phyloP scores from a whole-genome alignment of 2,113 vertebrate genomes.

The Machaerirhynchus nigripectus region DNA sequence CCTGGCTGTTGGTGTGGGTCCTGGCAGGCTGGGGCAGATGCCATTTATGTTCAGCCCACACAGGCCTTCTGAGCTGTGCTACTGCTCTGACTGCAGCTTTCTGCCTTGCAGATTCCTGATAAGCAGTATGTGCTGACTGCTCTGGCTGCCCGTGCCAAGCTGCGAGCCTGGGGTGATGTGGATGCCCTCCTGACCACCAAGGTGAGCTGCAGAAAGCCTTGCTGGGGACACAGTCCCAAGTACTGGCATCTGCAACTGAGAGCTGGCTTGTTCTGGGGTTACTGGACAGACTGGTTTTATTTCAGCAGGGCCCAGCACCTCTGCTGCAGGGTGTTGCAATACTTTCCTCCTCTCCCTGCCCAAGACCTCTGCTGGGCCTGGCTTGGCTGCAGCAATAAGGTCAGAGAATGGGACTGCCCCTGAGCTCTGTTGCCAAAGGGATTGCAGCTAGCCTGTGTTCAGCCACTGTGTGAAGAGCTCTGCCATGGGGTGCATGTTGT shows the following conservation, averaged over 20 bases:
- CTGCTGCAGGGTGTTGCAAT: background rate
- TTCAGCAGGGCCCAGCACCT: background rate
- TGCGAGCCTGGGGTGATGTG: conserved; percentile 90
- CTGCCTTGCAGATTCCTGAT: conserved; percentile 85
- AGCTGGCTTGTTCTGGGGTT: background rate
- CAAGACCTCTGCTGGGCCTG: background rate
- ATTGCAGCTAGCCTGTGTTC: background rate
- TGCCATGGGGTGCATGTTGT: background rate
- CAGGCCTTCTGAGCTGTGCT: background rate
- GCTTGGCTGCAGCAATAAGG: background rate
- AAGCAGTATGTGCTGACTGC: conserved; percentile 92
- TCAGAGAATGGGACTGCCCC: background rate
- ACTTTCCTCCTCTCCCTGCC: background rate
- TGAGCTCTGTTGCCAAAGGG: background rate
- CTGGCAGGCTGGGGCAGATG: background rate
- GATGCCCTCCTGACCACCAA: conserved; percentile 89
- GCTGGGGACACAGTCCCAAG: background rate
- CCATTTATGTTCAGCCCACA: background rate
- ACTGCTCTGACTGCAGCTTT: background rate
- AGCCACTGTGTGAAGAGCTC: background rate
- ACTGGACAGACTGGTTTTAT: background rate
- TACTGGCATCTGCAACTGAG: background rate
- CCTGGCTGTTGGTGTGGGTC: background rate
- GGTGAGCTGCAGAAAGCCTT: conserved; percentile 56
- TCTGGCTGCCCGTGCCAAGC: conserved; percentile 88